Evolutionary conservation across 2,113 vertebrate species (phyloP).

Genomic region (Pogonocichla stellata): DNA sequence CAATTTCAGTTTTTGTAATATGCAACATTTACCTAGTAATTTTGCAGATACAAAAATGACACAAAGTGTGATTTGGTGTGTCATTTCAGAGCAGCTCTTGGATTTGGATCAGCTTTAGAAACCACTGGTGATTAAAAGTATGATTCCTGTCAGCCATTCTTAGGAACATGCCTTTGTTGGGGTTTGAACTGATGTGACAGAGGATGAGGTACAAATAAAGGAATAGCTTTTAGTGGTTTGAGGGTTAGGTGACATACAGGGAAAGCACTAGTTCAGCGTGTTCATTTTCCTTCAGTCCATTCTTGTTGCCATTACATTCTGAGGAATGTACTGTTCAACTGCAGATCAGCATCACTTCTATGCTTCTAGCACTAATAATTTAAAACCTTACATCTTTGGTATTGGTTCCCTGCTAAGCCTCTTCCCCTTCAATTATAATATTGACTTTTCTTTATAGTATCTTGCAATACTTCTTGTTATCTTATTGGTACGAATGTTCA

Average conservation of each 20-base stretch:
- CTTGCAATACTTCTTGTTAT: not conserved
- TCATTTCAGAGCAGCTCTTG: conserved; percentile 34
- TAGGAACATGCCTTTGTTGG: not conserved
- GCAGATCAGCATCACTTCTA: conserved; percentile 13
- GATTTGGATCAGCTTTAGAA: conserved; percentile 11
- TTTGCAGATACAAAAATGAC: conserved; percentile 18
- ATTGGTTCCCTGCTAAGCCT: not conserved
- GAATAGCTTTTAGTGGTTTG: conserved; percentile 27
- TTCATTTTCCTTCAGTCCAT: conserved; percentile 44
- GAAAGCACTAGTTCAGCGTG: not conserved
- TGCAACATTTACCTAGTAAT: not conserved
- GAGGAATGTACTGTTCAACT: conserved; percentile 15
- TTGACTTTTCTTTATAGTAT: conserved; percentile 15
- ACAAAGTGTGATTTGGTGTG: not conserved
- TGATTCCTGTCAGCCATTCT: conserved; percentile 7
- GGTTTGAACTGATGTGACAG: not conserved
- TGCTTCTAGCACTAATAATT: conserved; percentile 52
- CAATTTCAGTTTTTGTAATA: not conserved
- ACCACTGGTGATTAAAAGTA: not conserved
- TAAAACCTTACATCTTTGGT: conserved; percentile 27
- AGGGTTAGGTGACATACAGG: not conserved
- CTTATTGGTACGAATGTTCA: not conserved
- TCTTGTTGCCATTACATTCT: conserved; percentile 46
- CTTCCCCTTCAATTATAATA: conserved; percentile 55
- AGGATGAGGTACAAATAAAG: not conserved